These are phyloP conservation scores for Artemia sinica DNA, from an alignment of 2,888 invertebrate species.

Conservation along the genomic window DNA sequence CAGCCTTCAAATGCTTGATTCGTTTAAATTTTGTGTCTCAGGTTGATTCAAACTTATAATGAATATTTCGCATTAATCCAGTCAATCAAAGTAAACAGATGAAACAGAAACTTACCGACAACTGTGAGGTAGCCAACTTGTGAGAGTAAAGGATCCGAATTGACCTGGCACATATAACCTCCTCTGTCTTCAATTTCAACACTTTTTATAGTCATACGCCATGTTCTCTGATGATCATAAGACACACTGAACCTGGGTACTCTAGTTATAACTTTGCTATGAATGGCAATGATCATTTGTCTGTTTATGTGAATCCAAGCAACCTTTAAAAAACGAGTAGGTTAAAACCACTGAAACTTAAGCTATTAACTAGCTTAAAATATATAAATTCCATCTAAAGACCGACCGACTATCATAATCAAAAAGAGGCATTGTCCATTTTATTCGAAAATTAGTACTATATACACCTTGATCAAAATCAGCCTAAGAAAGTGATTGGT, in stretches of 20 bases:
- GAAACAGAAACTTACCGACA: conserved; percentile 49
- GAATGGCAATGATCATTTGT: conserved; percentile 81
- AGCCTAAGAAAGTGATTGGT: too few species aligned
- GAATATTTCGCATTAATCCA: too few species aligned
- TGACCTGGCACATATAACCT: conserved; percentile 76
- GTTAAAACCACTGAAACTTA: too few species aligned
- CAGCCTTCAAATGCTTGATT: too few species aligned
- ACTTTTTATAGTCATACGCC: conserved; percentile 73
- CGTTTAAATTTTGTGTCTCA: too few species aligned
- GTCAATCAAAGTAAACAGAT: not conserved
- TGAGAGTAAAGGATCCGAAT: conserved; percentile 85
- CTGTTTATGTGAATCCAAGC: conserved; percentile 89
- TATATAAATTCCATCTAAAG: too few species aligned
- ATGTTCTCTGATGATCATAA: conserved; percentile 66
- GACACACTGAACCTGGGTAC: conserved; percentile 75
- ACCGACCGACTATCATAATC: too few species aligned
- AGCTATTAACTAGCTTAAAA: too few species aligned
- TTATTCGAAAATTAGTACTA: too few species aligned
- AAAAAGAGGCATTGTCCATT: too few species aligned
- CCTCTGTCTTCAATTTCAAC: conserved; percentile 69
- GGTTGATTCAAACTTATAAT: too few species aligned
- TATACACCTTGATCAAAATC: too few species aligned
- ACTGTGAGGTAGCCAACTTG: conserved; percentile 84
- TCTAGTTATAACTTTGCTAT: conserved; percentile 74
- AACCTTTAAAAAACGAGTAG: conserved; percentile 42